A percentile compares a stretch with the other conserved stretches of the same genome.
Conservation (phyloP, 2,888 invertebrate genomes). For the Cephus sareptanus region DNA sequence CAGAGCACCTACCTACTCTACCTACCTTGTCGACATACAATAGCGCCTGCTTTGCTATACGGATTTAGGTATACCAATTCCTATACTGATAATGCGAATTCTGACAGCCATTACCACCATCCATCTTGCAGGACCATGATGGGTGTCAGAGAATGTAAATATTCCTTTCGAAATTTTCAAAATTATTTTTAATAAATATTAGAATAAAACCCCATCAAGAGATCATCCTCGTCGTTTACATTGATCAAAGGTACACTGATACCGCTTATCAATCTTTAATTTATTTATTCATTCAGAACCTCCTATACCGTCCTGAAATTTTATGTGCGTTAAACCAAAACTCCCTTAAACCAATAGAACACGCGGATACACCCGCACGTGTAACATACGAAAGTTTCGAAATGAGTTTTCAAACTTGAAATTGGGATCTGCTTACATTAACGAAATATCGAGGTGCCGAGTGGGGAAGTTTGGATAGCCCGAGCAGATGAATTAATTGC, state of each 20-base stretch:
- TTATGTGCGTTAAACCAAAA: not conserved
- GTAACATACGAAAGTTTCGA: not conserved
- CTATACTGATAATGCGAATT: not conserved
- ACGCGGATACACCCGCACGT: not conserved
- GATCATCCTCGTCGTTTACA: not conserved
- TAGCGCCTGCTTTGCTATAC: slow-evolving; percentile 43
- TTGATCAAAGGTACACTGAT: not conserved
- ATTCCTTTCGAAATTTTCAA: not conserved
- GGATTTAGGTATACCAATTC: not conserved
- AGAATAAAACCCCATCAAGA: not conserved
- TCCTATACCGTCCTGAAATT: not conserved
- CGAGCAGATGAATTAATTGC: not conserved
- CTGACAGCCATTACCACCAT: not conserved
- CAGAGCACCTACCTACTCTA: slow-evolving; percentile 8
- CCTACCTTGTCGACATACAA: slow-evolving; percentile 33
- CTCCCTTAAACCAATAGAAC: not conserved
- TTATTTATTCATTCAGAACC: not conserved
- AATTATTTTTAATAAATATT: not conserved
- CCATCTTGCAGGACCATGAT: not conserved
- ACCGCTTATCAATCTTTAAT: not conserved
- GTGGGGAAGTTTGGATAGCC: not conserved
- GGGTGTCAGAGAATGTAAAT: not conserved
- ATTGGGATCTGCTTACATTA: not conserved
- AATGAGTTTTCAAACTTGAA: not conserved
- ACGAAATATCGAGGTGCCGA: not conserved